Evolutionary conservation across 2,888 invertebrate species (phyloP).

Genomic region (Neoitamus cyanurus): DNA sequence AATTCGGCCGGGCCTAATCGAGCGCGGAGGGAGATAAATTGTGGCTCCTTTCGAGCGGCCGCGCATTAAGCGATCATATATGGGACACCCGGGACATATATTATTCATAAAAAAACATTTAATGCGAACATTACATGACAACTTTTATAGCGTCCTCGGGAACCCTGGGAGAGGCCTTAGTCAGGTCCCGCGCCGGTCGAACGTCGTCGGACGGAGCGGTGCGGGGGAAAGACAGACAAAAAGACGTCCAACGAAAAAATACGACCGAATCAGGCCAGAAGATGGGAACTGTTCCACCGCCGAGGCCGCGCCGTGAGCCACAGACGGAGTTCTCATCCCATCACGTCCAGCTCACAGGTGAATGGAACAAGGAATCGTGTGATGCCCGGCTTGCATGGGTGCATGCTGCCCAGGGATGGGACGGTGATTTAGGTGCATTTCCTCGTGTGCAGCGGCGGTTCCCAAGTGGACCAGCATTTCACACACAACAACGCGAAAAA

Average conservation of each 20-base stretch:
- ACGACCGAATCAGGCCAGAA: slow-evolving; percentile 16
- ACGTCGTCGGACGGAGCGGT: no score
- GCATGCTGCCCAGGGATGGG: background rate
- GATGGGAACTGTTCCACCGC: background rate
- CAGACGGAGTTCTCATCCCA: background rate
- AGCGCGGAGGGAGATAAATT: slow-evolving; percentile 37
- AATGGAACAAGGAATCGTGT: slow-evolving; percentile 32
- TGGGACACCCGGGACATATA: slow-evolving; percentile 33
- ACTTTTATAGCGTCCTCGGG: slow-evolving; percentile 43
- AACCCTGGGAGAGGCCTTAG: slow-evolving; percentile 22
- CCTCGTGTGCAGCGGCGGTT: background rate
- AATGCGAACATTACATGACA: slow-evolving; percentile 47
- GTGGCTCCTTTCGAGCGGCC: background rate
- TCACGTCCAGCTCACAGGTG: slow-evolving; percentile 17
- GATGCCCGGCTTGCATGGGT: background rate
- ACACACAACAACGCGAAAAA: background rate
- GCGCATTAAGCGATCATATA: slow-evolving; percentile 43
- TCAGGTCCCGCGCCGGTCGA: background rate
- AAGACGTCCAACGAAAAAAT: slow-evolving; percentile 16
- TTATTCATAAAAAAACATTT: slow-evolving; percentile 42
- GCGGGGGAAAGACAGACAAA: background rate
- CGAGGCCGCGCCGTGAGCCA: background rate
- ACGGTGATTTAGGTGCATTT: slow-evolving; percentile 22
- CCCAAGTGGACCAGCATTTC: slow-evolving; percentile 5
- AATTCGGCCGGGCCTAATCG: slow-evolving; percentile 20